Percentiles rank a stretch among this genome's conserved stretches.
Evolutionary conservation across 2,888 invertebrate genomes (phyloP).

Genomic region (Caenorhabditis sinica): DNA sequence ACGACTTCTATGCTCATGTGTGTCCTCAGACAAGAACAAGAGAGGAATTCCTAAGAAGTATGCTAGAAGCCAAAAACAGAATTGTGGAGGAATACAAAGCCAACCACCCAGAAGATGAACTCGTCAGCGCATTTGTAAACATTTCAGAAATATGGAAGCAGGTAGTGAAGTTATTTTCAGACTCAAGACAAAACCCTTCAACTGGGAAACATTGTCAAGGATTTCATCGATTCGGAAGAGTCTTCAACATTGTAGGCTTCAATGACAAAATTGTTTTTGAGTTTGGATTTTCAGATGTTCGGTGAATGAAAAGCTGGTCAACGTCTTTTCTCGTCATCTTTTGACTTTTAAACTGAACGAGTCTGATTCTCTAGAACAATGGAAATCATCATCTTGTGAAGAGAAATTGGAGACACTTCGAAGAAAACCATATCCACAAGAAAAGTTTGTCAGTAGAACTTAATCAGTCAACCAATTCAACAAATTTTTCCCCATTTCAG

Average conservation of each 20-base stretch:
- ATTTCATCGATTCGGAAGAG: not conserved
- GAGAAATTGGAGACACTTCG: not conserved
- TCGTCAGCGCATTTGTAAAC: constrained; percentile 9
- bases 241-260: not conserved
- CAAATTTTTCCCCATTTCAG: not conserved
- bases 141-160: not conserved
- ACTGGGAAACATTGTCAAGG: not conserved
- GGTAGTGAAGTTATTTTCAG: not conserved
- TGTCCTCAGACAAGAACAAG: constrained; percentile 14
- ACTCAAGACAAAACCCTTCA: not conserved
- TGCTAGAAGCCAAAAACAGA: not conserved
- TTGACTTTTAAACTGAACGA: not conserved
- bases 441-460: not conserved
- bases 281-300: not conserved
- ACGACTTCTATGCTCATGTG: constrained; percentile 54
- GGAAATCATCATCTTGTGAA: constrained; percentile 8
- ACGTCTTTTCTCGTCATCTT: not conserved
- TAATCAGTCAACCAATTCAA: not conserved
- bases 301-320: not conserved
- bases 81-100: constrained; percentile 11
- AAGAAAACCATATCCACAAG: not conserved
- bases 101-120: not conserved
- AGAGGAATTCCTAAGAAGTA: not conserved
- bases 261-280: no score
- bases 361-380: not conserved